Conservation (phyloP, 2,888 invertebrate genomes). For the Helobdella robusta region DNA sequence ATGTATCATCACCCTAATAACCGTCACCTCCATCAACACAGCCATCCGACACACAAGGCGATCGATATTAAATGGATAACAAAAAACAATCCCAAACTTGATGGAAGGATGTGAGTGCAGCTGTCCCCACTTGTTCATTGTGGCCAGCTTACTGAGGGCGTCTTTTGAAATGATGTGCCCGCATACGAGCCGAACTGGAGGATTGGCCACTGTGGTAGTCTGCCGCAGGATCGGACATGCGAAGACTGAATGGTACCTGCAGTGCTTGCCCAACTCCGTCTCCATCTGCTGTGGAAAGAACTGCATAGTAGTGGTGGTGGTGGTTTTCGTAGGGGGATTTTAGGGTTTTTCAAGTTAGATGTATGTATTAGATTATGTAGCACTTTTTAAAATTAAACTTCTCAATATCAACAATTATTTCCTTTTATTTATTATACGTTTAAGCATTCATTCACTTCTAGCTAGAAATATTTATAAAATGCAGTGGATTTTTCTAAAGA, state of each 20-base stretch:
- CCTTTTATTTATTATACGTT: no score
- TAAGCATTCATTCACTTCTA: no score
- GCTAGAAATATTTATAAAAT: no score
- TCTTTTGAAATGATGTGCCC: conserved; percentile 97
- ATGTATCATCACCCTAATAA: no score
- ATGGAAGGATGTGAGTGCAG: neutral
- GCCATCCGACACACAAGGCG: no score
- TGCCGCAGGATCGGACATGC: conserved; percentile 95
- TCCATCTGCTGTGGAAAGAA: conserved; percentile 64
- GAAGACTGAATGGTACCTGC: conserved; percentile 91
- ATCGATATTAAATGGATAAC: neutral
- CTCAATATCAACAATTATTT: no score
- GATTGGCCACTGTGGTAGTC: conserved; percentile 88
- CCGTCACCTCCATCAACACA: no score
- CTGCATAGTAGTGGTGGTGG: neutral
- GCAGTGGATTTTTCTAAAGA: no score
- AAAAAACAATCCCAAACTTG: neutral
- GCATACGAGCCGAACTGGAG: conserved; percentile 90
- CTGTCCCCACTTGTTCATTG: conserved; percentile 70
- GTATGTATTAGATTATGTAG: no score
- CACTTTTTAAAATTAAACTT: no score
- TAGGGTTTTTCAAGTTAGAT: neutral
- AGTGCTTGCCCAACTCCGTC: conserved; percentile 79
- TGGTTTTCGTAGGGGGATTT: neutral
- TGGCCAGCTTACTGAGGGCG: conserved; percentile 85